Conservation (phyloP, 2,888 invertebrate genomes). For the Cremastinae sp. region DNA sequence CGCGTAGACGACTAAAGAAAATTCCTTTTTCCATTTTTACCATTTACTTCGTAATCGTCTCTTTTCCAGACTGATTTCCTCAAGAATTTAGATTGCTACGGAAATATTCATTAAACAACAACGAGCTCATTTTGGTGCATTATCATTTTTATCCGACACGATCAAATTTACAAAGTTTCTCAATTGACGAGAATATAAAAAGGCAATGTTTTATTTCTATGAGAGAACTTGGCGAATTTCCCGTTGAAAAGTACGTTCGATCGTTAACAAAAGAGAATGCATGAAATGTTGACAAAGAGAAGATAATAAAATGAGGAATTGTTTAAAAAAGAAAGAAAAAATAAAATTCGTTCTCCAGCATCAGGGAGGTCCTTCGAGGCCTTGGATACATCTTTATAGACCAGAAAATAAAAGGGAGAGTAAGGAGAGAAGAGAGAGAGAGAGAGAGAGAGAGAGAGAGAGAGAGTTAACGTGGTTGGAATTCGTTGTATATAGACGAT, state of each 20-base stretch:
- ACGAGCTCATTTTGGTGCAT: too few species aligned
- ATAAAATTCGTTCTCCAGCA: constrained; percentile 2
- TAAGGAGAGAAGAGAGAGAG: constrained; percentile 20
- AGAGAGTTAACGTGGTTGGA: constrained; percentile 50
- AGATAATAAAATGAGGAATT: not conserved
- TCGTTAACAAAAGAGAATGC: too few species aligned
- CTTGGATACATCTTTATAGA: constrained; percentile 1
- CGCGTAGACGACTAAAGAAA: not conserved
- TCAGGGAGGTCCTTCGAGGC: constrained; percentile 20
- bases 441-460: constrained; percentile 13
- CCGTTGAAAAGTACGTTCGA: too few species aligned
- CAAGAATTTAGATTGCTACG: not conserved
- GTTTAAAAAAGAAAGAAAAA: not conserved
- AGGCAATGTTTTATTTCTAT: too few species aligned
- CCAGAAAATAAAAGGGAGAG: constrained; percentile 31
- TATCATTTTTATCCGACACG: too few species aligned
- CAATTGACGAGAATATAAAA: not conserved
- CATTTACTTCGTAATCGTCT: not conserved
- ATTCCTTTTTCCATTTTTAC: not conserved
- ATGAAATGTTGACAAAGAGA: too few species aligned
- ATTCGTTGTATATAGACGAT: constrained; percentile 49
- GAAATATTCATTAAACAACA: not conserved
- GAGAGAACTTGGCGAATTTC: too few species aligned
- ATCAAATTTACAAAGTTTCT: too few species aligned
- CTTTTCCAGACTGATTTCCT: not conserved